A percentile compares a stretch with the other conserved stretches of the same genome.
Conservation (phyloP, 2,113 vertebrate genomes). For the Pardalotus punctatus region DNA sequence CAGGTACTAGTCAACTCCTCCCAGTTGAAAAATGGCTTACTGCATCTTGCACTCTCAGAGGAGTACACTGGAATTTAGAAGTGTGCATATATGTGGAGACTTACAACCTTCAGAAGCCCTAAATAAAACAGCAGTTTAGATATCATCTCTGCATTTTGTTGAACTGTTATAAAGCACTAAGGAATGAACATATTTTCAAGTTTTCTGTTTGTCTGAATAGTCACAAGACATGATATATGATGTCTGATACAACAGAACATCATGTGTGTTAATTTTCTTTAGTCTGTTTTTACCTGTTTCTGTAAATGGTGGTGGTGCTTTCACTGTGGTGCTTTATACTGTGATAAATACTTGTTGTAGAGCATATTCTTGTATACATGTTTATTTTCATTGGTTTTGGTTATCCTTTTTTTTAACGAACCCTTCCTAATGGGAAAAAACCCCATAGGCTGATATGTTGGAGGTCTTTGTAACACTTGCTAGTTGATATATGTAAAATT, state of each 20-base stretch:
- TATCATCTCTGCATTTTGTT: neutral
- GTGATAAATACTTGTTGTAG: neutral
- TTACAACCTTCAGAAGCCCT: neutral
- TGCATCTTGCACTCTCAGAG: slow-evolving; percentile 49
- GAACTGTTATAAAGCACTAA: slow-evolving; percentile 46
- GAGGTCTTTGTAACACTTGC: neutral
- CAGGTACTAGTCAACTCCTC: slow-evolving; percentile 88
- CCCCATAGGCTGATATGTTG: neutral
- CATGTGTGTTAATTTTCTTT: neutral
- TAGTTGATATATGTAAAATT: neutral
- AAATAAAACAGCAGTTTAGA: neutral
- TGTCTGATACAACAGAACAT: neutral
- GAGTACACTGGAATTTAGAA: neutral
- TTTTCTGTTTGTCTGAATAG: neutral
- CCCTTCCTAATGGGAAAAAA: neutral
- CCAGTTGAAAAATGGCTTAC: slow-evolving; percentile 61
- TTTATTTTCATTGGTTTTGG: neutral
- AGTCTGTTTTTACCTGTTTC: neutral
- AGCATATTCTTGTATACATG: neutral
- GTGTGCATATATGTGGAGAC: neutral
- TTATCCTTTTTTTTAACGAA: neutral
- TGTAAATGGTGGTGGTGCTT: neutral
- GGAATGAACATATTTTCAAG: neutral
- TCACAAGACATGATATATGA: neutral
- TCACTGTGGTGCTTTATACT: slow-evolving; percentile 54